phyloP scores from a whole-genome alignment of 1,140 invertebrate species.

The Drosophila cardini region DNA sequence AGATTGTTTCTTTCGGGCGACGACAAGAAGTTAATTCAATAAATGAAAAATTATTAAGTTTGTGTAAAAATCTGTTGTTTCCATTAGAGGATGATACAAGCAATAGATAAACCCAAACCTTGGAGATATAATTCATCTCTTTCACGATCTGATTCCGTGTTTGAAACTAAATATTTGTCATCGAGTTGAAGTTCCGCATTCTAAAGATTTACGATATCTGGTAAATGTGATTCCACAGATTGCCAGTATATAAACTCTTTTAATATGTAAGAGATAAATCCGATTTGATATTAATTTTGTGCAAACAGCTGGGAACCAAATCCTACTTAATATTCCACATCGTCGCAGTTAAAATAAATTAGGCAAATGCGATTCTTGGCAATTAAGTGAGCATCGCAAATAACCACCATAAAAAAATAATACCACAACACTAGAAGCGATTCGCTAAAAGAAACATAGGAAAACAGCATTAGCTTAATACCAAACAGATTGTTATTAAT shows the following conservation, averaged over 20 bases:
- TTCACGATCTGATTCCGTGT: background rate
- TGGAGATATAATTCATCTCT: background rate
- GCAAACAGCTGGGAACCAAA: constrained; percentile 28
- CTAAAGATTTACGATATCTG: constrained; percentile 9
- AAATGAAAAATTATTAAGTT: constrained; percentile 62
- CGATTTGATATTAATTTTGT: constrained; percentile 27
- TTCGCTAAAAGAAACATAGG: background rate
- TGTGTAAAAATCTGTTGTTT: constrained; percentile 20
- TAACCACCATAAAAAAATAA: background rate
- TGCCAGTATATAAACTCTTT: constrained; percentile 25
- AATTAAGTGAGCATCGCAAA: constrained; percentile 20
- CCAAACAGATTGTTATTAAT: constrained; percentile 60
- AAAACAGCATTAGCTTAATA: constrained; percentile 2
- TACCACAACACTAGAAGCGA: background rate
- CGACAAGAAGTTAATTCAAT: constrained; percentile 48
- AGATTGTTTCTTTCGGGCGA: constrained; percentile 3
- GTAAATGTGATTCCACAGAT: background rate
- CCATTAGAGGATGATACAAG: background rate
- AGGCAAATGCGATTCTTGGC: constrained; percentile 39
- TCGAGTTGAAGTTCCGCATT: constrained; percentile 16
- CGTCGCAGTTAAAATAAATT: constrained; percentile 31
- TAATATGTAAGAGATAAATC: constrained; percentile 29
- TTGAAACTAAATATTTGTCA: background rate
- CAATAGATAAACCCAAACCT: no score
- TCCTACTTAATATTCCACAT: constrained; percentile 32